These are phyloP conservation scores for Linnaemya vulpina DNA, from an alignment of 2,888 invertebrate species.

Conservation along the genomic window DNA sequence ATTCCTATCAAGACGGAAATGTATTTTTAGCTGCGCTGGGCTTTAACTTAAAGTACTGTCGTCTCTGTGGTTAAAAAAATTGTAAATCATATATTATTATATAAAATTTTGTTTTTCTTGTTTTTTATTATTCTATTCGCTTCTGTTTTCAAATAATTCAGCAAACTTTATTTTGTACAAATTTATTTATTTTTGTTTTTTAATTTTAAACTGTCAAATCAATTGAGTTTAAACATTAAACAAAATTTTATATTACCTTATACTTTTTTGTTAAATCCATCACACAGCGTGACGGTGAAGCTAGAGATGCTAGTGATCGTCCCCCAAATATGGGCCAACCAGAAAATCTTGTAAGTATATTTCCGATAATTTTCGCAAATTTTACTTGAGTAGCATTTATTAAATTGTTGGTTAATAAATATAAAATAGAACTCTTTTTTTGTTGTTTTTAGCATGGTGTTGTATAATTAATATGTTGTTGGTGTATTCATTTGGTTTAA, in stretches of 20 bases:
- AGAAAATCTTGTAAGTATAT: constrained; percentile 79
- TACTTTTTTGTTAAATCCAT: constrained; percentile 70
- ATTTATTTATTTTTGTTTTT: constrained; percentile 63
- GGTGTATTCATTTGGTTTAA: constrained; percentile 51
- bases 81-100: constrained; percentile 20
- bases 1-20: not conserved
- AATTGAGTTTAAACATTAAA: constrained; percentile 72
- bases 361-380: constrained; percentile 51
- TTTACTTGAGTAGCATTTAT: constrained; percentile 3
- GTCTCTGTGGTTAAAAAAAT: constrained; percentile 31
- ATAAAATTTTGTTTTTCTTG: constrained; percentile 76
- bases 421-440: constrained; percentile 26
- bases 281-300: constrained; percentile 79
- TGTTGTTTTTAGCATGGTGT: constrained; percentile 52
- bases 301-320: constrained; percentile 79
- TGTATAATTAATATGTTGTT: constrained; percentile 48
- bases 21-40: not conserved
- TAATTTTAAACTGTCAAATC: constrained; percentile 70
- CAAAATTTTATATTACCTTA: constrained; percentile 72
- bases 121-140: constrained; percentile 54
- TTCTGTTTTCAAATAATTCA: constrained; percentile 68
- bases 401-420: constrained; percentile 21
- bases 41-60: not conserved
- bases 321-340: constrained; percentile 78
- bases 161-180: constrained; percentile 53